Evolutionary conservation across 2,888 invertebrate genomes (phyloP), one percentile per base, ranked within the genome.

Genomic region (Leucophenga maculata): DNA sequence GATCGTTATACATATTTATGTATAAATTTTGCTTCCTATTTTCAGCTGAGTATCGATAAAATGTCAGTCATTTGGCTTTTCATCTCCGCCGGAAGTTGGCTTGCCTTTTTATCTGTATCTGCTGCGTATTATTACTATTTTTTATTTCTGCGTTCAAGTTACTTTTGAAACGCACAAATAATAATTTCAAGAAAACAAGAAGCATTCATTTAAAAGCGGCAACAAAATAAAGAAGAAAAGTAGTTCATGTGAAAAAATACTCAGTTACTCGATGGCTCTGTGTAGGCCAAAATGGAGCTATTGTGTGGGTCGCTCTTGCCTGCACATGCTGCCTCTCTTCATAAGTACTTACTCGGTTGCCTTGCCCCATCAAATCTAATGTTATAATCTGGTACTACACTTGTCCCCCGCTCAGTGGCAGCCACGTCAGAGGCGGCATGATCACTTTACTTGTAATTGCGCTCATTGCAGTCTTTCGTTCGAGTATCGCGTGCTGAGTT

Each of bases 401-500:
- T 39, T 39, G 9, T 39, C 8, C 11, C 11, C 39, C 8, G 39
- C 8, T 6, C 39, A 39, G 39, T 39, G 11, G 39, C 39, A 39
- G 39, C 8, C 39, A 39, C 11, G 1, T 39, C 39, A 9, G 11
- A 6, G 39, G 39, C 46, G 48, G 16, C 46, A 62, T 62, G 62
- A 62, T 62, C 62, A 6, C 20, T 22, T 16, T 18, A 20, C 62
- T 64, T 64, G 62, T 64, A 64, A 64, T 64, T 64, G 39, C 22
- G 18, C 62, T 13, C 46, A 32, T n/a, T 32, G 18, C 44, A 32
- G 2, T 54, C 16, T 48, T 39, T 46, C 39, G n/a, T 16, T 32
- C 52, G 54, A 26, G 69, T 80, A 80, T 80, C 80, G 80, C 80
- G 80, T 80, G 80, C 76, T 74, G 78, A 68, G 74, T 67, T 69